Evolutionary conservation across 1,140 invertebrate species (phyloP), one percentile per base, ranked within the genome.

Genomic region (Heliothis subflexa): DNA sequence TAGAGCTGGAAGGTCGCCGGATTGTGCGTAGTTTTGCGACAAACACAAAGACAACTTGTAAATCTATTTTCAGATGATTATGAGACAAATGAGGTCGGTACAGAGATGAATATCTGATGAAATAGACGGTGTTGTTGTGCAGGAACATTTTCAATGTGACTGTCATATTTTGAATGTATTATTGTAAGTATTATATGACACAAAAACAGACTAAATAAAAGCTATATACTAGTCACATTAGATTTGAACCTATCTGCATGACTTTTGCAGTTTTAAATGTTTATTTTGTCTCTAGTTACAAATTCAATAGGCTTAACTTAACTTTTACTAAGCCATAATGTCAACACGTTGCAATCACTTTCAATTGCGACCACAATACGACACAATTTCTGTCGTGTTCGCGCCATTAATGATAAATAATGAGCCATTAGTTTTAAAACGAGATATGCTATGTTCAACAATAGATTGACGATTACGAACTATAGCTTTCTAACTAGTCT

Each of bases 1-100:
- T 52, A n/a, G 47, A 50, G 66, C 45, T 70, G 47, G 66, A 70
- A 70, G 66, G 66, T 70, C 66, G 66, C 5, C 66, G 45, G 40
- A 70, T 70, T 70, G 47, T 52, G 66, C 66, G 47, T 25, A 28
- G 21, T 28, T 70, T 70, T 28, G 33, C 14, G 33, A 47, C 40
- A 18, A 66, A 16, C 62, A 21, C 16, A 47, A 66, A 66, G 40
- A 11, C 40, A 0, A 3, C 10, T 12, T 45, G 61, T 18, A 3
- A 47, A 45, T 16, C 33, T 66, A 66, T 66, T 45, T 47, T 47
- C 14, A 45, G 40, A 10, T 1, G 40, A 66, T 45, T 21, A 25
- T 59, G 11, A 7, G 9, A 11, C 11, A 28, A 59, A 59, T 28
- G 11, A 18, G 54, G 55, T 59, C 21, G 14, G 54, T 13, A n/a